Evolutionary conservation across 1,140 invertebrate species (phyloP).

Genomic region (Rhopalosiphum padi): DNA sequence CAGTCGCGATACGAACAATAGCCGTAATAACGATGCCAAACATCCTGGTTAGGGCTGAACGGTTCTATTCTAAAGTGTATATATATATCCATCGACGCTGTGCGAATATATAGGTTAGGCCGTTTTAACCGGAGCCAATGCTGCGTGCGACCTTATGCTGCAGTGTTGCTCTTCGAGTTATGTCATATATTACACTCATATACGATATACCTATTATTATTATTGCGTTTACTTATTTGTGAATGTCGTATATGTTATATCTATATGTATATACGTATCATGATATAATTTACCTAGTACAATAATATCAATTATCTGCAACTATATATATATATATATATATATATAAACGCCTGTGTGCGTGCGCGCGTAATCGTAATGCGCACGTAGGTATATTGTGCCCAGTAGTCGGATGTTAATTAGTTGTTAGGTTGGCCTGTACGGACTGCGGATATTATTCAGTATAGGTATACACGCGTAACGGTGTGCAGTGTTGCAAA

Average conservation of each 20-base stretch:
- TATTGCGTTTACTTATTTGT: background rate
- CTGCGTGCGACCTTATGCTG: background rate
- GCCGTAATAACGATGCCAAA: slow-evolving; percentile 39
- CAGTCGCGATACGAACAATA: slow-evolving; percentile 54
- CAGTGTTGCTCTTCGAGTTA: background rate
- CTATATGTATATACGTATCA: too few relatives aligned
- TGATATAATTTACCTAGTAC: too few relatives aligned
- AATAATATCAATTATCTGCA: too few relatives aligned
- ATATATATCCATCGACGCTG: background rate
- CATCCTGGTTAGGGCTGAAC: slow-evolving; percentile 55
- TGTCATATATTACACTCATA: background rate
- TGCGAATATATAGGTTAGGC: slow-evolving; percentile 23
- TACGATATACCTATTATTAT: background rate
- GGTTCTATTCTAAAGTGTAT: slow-evolving; percentile 49
- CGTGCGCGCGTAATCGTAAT: background rate
- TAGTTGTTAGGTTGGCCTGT: background rate
- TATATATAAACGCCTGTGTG: background rate
- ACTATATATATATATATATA: background rate
- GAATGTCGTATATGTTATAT: background rate
- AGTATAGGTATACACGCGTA: background rate
- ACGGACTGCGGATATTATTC: background rate
- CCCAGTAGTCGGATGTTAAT: slow-evolving; percentile 12
- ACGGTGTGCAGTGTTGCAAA: background rate
- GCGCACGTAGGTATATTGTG: background rate
- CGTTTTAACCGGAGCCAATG: slow-evolving; percentile 56